A percentile compares a stretch with the other conserved stretches of the same genome.
Evolutionary conservation across 2,797 vertebrate genomes (phyloP).

Genomic region (Acanthis flammea): DNA sequence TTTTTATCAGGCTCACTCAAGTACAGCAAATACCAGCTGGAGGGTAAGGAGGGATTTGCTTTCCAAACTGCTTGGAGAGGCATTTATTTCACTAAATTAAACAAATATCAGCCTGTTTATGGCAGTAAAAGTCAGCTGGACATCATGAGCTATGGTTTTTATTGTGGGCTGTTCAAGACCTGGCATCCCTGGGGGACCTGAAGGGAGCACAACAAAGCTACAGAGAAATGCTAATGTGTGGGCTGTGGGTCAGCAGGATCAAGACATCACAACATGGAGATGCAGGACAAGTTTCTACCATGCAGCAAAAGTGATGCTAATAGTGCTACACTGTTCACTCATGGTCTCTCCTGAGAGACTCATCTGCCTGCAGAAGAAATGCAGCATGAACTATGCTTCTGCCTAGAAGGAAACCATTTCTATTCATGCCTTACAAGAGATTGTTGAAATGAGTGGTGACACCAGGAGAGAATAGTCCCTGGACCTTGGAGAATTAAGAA

Average conservation of each 20-base stretch:
- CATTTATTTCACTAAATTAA: slow-evolving; percentile 61
- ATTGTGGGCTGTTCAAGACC: background rate
- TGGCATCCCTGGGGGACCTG: background rate
- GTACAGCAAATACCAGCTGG: slow-evolving; percentile 33
- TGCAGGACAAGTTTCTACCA: background rate
- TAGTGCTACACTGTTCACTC: background rate
- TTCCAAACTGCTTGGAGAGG: slow-evolving; percentile 19
- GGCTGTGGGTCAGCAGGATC: background rate
- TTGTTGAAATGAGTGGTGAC: background rate
- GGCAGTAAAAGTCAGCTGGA: slow-evolving; percentile 24
- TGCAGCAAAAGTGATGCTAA: background rate
- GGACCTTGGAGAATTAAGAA: background rate
- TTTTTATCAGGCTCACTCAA: slow-evolving; percentile 30
- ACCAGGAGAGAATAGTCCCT: background rate
- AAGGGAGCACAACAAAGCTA: background rate
- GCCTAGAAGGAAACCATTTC: background rate
- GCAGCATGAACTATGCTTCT: background rate
- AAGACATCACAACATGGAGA: background rate
- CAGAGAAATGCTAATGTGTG: background rate
- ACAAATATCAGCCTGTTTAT: slow-evolving; percentile 50
- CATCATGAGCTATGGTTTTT: background rate
- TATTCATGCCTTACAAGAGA: background rate
- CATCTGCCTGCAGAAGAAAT: background rate
- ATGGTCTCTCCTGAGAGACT: background rate
- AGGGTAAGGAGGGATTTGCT: slow-evolving; percentile 34